Evolutionary conservation across 2,113 vertebrate genomes (phyloP).

Genomic region (Cricetomys ansorgei): DNA sequence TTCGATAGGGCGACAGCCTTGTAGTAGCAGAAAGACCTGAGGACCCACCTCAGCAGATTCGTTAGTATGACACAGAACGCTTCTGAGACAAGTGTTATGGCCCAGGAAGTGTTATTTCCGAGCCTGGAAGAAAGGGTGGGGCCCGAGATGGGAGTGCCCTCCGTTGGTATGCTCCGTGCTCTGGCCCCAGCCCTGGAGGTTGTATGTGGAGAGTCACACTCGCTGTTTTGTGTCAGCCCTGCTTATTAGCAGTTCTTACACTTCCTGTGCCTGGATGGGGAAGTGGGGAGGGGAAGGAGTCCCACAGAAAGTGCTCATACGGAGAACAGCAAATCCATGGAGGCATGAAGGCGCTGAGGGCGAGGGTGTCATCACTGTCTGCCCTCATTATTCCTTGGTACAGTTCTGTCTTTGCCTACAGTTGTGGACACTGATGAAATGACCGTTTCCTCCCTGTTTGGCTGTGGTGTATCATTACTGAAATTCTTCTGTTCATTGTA

Average conservation of each 20-base stretch:
- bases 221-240: neutral
- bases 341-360: neutral
- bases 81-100: neutral
- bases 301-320: neutral
- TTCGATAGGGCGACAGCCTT: neutral
- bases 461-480: neutral
- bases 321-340: neutral
- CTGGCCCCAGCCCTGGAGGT: neutral
- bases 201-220: neutral
- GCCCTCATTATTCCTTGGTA: neutral
- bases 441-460: slow-evolving; percentile 18
- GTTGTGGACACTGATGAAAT: neutral
- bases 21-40: neutral
- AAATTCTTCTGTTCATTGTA: slow-evolving; percentile 33
- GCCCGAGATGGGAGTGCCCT: neutral
- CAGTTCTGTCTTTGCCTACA: neutral
- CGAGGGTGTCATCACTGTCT: neutral
- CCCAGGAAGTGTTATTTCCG: neutral
- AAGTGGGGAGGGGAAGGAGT: neutral
- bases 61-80: neutral
- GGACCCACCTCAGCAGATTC: neutral
- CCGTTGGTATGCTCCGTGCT: neutral
- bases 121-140: neutral
- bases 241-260: neutral
- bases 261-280: neutral